These are phyloP conservation scores for Sciurus niger DNA, from an alignment of 2,113 vertebrate species.

Conservation along the genomic window DNA sequence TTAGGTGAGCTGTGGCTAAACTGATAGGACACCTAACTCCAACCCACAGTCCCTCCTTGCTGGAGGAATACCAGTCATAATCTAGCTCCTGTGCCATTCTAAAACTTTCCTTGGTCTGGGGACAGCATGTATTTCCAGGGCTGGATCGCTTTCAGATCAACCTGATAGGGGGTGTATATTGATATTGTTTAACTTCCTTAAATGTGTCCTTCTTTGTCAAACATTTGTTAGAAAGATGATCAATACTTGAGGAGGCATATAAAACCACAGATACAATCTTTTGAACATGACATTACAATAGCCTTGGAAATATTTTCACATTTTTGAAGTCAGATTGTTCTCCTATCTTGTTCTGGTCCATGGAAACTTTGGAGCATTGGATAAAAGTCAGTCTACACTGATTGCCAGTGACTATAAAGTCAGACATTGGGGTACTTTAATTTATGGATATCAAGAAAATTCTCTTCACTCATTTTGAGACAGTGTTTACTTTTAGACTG, in stretches of 20 bases:
- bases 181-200: not conserved
- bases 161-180: not conserved
- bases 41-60: not conserved
- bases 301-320: not conserved
- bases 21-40: not conserved
- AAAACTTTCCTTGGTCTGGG: not conserved
- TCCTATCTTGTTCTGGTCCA: not conserved
- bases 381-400: not conserved
- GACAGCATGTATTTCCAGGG: not conserved
- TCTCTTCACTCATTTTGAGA: not conserved
- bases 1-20: not conserved
- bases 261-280: not conserved
- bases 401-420: not conserved
- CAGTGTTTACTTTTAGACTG: slow-evolving; percentile 25
- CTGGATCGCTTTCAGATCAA: not conserved
- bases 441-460: not conserved
- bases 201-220: not conserved
- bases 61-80: not conserved
- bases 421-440: not conserved
- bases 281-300: not conserved
- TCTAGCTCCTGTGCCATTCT: not conserved
- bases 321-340: not conserved
- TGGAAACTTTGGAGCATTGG: not conserved
- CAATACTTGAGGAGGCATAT: not conserved
- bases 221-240: not conserved